phyloP scores from a whole-genome alignment of 2,797 vertebrate species.

The Echeneis naucrates region DNA sequence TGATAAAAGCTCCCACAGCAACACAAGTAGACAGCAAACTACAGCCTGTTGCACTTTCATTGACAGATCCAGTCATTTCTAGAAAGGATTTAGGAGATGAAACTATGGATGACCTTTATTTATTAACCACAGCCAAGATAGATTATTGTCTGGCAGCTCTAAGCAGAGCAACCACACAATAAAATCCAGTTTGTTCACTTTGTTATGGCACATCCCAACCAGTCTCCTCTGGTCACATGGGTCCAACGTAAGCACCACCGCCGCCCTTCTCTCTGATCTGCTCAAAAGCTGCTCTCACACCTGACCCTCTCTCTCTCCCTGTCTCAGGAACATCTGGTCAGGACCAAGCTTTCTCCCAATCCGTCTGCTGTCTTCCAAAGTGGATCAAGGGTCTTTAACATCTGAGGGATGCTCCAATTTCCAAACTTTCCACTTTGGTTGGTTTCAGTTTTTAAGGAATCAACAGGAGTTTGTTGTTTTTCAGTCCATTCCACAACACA shows the following conservation, averaged over 20 bases:
- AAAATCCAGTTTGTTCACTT: conserved; percentile 31
- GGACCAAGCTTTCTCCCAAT: conserved; percentile 90
- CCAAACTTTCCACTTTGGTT: conserved; percentile 45
- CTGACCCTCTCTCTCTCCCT: not conserved
- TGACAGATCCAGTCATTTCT: conserved; percentile 14
- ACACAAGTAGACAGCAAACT: conserved; percentile 1
- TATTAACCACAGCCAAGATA: not conserved
- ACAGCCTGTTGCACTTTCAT: conserved; percentile 11
- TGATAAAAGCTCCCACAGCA: conserved; percentile 20
- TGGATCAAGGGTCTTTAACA: conserved; percentile 89
- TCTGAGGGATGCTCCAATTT: conserved; percentile 79
- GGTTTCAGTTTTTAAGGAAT: conserved; percentile 36
- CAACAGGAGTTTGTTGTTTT: conserved; percentile 49
- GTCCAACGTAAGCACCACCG: conserved; percentile 20
- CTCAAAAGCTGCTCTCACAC: conserved; percentile 1
- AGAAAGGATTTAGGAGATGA: not conserved
- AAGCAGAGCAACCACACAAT: conserved; percentile 27
- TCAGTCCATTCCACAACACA: conserved; percentile 71
- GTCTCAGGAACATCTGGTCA: conserved; percentile 88
- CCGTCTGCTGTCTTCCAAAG: conserved; percentile 95
- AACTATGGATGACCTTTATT: not conserved
- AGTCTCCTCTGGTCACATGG: conserved; percentile 67
- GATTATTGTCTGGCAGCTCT: conserved; percentile 19
- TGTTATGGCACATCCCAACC: conserved; percentile 39
- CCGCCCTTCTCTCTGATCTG: conserved; percentile 29